These are phyloP conservation scores for Okamejei kenojei DNA, from an alignment of 2,797 vertebrate species.

Conservation along the genomic window DNA sequence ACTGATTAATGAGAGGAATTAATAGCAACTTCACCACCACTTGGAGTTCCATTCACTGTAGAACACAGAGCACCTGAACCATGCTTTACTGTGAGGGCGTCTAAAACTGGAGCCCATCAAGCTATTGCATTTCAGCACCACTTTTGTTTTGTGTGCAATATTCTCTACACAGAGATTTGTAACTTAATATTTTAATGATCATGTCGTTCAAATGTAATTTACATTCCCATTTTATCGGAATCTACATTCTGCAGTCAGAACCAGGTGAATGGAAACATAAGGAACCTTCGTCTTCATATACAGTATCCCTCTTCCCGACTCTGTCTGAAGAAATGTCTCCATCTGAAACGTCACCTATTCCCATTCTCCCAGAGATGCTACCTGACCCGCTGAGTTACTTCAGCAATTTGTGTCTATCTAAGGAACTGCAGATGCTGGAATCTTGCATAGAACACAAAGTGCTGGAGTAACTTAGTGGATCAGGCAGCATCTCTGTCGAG, in stretches of 20 bases:
- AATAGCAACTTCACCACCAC: background rate
- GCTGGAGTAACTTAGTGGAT: no score
- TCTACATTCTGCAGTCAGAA: background rate
- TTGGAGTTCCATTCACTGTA: background rate
- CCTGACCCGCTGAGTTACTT: no score
- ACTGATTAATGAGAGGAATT: slow-evolving; percentile 22
- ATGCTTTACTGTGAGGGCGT: background rate
- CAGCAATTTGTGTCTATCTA: no score
- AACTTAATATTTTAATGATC: background rate
- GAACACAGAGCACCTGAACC: background rate
- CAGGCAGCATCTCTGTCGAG: no score
- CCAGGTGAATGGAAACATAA: background rate
- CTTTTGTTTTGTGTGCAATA: background rate
- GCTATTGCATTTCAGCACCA: background rate
- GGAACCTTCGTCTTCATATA: no score
- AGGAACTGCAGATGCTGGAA: no score
- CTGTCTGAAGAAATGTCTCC: no score
- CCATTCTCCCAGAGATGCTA: no score
- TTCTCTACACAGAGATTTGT: background rate
- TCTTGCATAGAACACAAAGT: no score
- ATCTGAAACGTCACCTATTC: no score
- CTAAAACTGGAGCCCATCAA: background rate
- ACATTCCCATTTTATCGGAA: background rate
- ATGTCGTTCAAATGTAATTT: background rate
- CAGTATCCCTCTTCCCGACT: no score